A percentile compares a stretch with the other conserved stretches of the same genome.
phyloP scores from a whole-genome alignment of 2,113 vertebrate genomes.

The Leptobrachium ailaonicum region DNA sequence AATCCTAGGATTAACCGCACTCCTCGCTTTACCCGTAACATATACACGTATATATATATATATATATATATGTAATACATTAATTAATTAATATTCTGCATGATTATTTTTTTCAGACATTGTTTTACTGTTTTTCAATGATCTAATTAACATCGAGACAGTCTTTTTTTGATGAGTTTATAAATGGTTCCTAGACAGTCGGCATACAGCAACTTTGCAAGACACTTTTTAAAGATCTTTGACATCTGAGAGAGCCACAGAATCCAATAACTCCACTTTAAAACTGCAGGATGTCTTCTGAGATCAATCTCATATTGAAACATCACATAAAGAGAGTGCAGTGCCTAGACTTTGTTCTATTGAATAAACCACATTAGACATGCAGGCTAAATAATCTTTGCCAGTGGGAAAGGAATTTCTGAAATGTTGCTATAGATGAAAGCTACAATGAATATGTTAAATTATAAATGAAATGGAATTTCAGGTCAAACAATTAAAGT shows the following conservation, averaged over 20 bases:
- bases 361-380: conserved; percentile 86
- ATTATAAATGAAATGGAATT: conserved; percentile 79
- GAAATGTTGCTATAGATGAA: conserved; percentile 79
- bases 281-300: conserved; percentile 89
- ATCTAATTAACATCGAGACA: conserved; percentile 87
- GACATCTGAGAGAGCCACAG: conserved; percentile 97
- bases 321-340: conserved; percentile 92
- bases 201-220: conserved; percentile 95
- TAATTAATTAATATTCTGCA: too few species aligned
- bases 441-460: conserved; percentile 73
- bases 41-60: too few species aligned
- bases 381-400: conserved; percentile 78
- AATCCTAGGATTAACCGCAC: too few species aligned
- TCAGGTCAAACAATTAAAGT: conserved; percentile 33
- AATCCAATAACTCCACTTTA: conserved; percentile 99
- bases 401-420: conserved; percentile 79
- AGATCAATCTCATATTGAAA: conserved; percentile 99
- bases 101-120: too few species aligned
- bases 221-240: conserved; percentile 97
- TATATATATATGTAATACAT: too few species aligned
- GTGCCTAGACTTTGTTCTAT: conserved; percentile 78
- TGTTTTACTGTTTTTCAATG: conserved; percentile 47
- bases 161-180: conserved; percentile 89
- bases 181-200: conserved; percentile 88
- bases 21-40: too few species aligned